Conservation (phyloP, 2,113 vertebrate species). For the Aphyosemion australe region DNA sequence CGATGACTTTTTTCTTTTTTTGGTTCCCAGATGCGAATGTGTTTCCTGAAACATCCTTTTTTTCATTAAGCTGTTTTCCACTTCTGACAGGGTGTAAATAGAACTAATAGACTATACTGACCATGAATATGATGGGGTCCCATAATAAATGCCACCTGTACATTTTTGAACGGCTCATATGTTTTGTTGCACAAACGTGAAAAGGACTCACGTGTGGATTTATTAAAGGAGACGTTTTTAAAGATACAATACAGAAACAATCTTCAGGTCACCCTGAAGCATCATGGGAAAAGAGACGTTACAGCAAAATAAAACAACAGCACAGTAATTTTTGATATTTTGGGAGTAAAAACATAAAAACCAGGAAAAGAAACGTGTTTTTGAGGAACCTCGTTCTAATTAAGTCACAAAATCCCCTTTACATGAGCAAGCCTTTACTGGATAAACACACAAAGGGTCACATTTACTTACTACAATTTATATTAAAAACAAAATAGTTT, state of each 20-base stretch:
- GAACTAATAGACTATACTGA: conserved; percentile 65
- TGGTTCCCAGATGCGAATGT: conserved; percentile 61
- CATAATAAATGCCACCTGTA: conserved; percentile 75
- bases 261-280: conserved; percentile 14
- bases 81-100: conserved; percentile 76
- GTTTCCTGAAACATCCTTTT: conserved; percentile 56
- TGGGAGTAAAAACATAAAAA: neutral
- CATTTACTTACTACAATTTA: too few species aligned
- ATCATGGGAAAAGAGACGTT: conserved; percentile 10
- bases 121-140: conserved; percentile 65
- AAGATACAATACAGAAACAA: conserved; percentile 31
- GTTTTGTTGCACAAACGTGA: conserved; percentile 18
- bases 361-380: neutral
- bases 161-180: conserved; percentile 61
- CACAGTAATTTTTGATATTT: too few species aligned
- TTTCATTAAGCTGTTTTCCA: conserved; percentile 46
- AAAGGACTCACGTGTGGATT: conserved; percentile 11
- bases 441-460: neutral
- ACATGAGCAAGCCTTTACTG: neutral
- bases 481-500: too few species aligned
- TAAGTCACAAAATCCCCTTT: neutral
- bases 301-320: conserved; percentile 9
- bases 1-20: conserved; percentile 24
- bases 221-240: conserved; percentile 32
- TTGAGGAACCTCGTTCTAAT: too few species aligned